Base-by-base conservation (phyloP, 2,113 vertebrate genomes). In the Pheucticus melanocephalus region DNA sequence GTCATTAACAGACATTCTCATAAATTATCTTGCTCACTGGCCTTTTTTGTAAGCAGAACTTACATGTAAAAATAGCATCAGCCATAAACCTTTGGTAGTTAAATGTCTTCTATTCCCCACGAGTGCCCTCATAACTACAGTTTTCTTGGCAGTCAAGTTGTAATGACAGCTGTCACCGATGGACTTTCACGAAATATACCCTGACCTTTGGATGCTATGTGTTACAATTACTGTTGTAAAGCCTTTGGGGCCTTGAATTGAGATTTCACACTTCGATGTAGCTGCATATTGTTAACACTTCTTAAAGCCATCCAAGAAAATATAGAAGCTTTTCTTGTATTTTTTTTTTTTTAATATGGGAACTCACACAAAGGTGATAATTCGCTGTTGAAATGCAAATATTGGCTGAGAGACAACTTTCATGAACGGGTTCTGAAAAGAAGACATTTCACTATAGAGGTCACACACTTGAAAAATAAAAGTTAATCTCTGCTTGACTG, bases 81-180 rank as follows among this genome's bases (percentile, higher is more conserved):
- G n/a, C 57, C 77, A 17, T 92, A 95, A 97, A 94, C 31, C 70
- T 84, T 94, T 92, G 69, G 69, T 97, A 78, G 77, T 73, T 77
- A 95, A 97, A 90, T 94, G 35, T 40, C 48, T 94, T 39, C 77
- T 76, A 87, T 96, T 98, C 82, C 88, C 94, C 90, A 60, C 19
- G 86, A 98, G 76, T 92, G 77, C 86, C 86, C 94, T 96, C 73
- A 44, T 86, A 96, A 82, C 75, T 68, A n/a, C 25, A 90, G 54
- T 76, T 94, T 96, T 94, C 88, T 97, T 93, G 76, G 63, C 90
- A 96, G 83, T 95, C 77, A 97, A 93, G 81, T 79, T 96, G 90
- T 95, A 97, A 97, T 95, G 97, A 96, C 89, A 97, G 91, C 90
- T 97, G 97, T 97, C 95, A 92, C 95, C 57, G 84, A 82, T 53